phyloP scores from a whole-genome alignment of 2,113 vertebrate genomes.

The Drymodes brunneopygia region DNA sequence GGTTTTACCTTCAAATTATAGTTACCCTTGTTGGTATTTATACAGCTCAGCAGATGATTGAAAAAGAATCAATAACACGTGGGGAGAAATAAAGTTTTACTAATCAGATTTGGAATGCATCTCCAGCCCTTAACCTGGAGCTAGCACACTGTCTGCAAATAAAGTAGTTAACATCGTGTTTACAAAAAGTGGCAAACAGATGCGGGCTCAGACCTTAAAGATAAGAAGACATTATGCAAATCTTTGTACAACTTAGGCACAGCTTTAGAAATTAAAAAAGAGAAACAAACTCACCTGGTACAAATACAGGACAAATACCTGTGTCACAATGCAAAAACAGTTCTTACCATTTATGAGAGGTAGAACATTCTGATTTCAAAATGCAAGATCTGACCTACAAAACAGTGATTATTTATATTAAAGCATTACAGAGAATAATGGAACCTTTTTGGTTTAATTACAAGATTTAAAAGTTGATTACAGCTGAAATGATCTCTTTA shows the following conservation, averaged over 20 bases:
- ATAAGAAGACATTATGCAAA: not conserved
- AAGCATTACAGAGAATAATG: not conserved
- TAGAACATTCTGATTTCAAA: not conserved
- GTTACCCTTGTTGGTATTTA: not conserved
- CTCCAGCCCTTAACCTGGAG: not conserved
- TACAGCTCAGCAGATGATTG: not conserved
- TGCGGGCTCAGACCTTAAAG: not conserved
- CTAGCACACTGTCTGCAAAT: not conserved
- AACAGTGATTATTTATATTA: not conserved
- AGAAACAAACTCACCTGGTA: not conserved
- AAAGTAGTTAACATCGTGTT: not conserved
- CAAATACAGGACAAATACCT: not conserved
- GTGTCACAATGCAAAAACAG: not conserved
- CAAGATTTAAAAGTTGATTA: not conserved
- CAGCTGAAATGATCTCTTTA: not conserved
- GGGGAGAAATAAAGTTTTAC: not conserved
- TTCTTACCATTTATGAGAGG: conserved; percentile 46
- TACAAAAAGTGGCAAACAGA: not conserved
- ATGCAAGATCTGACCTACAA: not conserved
- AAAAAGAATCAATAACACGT: conserved; percentile 20
- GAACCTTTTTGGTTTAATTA: not conserved
- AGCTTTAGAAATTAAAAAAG: not conserved
- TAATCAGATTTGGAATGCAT: not conserved
- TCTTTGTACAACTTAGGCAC: not conserved
- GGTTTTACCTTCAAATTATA: not conserved